Conservation (phyloP, 2,888 invertebrate genomes). For the Mimachlamys varia region DNA sequence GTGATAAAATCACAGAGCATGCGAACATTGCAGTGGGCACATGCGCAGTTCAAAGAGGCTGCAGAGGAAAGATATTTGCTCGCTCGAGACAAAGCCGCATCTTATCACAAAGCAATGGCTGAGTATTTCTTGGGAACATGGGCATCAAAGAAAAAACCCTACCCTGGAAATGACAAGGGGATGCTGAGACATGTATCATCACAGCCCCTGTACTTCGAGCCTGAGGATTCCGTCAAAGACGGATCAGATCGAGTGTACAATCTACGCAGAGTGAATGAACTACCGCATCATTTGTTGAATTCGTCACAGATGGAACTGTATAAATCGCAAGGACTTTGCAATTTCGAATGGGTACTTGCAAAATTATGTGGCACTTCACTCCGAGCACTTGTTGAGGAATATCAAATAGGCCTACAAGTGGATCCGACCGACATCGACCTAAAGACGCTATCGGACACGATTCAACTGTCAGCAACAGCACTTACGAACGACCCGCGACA, state of each 20-base stretch:
- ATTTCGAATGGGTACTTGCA: slow-evolving; percentile 90
- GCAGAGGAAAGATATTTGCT: slow-evolving; percentile 85
- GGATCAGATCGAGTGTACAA: slow-evolving; percentile 84
- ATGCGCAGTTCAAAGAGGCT: slow-evolving; percentile 85
- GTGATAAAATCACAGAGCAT: slow-evolving; percentile 69
- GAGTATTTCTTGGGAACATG: slow-evolving; percentile 79
- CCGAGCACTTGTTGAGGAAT: slow-evolving; percentile 90
- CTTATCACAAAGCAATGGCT: slow-evolving; percentile 79
- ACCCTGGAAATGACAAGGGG: slow-evolving; percentile 68
- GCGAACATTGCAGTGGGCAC: slow-evolving; percentile 85
- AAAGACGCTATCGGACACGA: slow-evolving; percentile 86
- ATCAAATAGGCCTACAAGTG: slow-evolving; percentile 83
- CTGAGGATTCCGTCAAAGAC: slow-evolving; percentile 56
- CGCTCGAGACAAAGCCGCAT: slow-evolving; percentile 77
- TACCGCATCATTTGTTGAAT: slow-evolving; percentile 90
- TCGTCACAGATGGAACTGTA: slow-evolving; percentile 83
- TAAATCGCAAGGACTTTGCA: slow-evolving; percentile 88
- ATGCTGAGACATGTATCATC: slow-evolving; percentile 62
- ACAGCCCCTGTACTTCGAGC: slow-evolving; percentile 72
- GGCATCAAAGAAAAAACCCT: slow-evolving; percentile 71
- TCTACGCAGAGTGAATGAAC: slow-evolving; percentile 90
- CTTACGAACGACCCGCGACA: slow-evolving; percentile 92
- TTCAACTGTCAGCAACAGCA: slow-evolving; percentile 88
- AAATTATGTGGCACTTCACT: slow-evolving; percentile 91
- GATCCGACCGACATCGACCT: slow-evolving; percentile 77